Evolutionary conservation across 2,888 invertebrate genomes (phyloP).

Genomic region (Lasius fuliginosus): DNA sequence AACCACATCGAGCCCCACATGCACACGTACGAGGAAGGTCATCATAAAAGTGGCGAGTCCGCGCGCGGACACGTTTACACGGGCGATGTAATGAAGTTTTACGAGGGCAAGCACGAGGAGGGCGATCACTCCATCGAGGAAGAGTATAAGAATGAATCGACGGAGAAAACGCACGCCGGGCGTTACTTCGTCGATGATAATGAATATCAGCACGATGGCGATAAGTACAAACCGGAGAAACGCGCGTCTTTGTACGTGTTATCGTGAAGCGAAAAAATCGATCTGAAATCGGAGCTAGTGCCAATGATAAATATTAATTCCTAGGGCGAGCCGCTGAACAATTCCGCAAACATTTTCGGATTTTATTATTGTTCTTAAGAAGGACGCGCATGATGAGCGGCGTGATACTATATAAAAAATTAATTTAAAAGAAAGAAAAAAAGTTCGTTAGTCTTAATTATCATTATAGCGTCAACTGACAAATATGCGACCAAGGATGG

Average conservation of each 20-base stretch:
- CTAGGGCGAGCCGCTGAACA: no score
- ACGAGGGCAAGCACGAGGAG: conserved; percentile 80
- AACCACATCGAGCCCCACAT: conserved; percentile 56
- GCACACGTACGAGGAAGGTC: conserved; percentile 75
- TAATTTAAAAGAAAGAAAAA: not conserved
- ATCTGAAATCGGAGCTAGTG: not conserved
- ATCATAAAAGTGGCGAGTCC: conserved; percentile 74
- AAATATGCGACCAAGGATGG: no score
- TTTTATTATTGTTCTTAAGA: no score
- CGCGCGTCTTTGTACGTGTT: not conserved
- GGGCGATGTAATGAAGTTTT: conserved; percentile 79
- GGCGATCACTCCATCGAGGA: conserved; percentile 69
- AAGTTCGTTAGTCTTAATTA: not conserved
- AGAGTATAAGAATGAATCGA: conserved; percentile 57
- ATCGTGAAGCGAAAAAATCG: not conserved
- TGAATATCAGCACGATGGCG: conserved; percentile 56
- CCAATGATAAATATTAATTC: conserved; percentile 1
- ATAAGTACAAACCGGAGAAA: conserved; percentile 45
- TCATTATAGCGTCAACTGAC: not conserved
- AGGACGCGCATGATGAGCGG: no score
- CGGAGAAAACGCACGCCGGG: conserved; percentile 62
- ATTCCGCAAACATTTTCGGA: no score
- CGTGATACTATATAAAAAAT: not conserved
- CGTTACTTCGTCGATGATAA: conserved; percentile 70
- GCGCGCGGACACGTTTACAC: conserved; percentile 78